Evolutionary conservation across 2,888 invertebrate genomes (phyloP).

Genomic region (Troides helena): DNA sequence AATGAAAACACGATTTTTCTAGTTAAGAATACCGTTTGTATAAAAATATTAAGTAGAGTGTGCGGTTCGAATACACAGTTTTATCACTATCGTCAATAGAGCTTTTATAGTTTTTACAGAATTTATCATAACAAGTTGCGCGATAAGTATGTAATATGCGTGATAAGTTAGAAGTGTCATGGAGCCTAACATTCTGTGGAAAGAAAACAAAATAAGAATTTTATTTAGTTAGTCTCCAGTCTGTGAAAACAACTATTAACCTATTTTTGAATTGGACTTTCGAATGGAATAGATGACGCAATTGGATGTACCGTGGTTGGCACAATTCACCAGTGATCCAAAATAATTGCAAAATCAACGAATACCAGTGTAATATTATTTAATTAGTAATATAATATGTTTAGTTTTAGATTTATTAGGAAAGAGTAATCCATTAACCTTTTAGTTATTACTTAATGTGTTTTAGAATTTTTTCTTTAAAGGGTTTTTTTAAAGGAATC

Average conservation of each 20-base stretch:
- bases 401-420: background rate
- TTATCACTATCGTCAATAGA: too few relatives aligned
- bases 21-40: too few relatives aligned
- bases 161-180: slow-evolving; percentile 23
- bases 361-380: slow-evolving; percentile 7
- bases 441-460: too few relatives aligned
- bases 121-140: background rate
- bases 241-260: slow-evolving; percentile 65
- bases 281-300: slow-evolving; percentile 63
- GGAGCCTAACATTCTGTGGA: slow-evolving; percentile 29
- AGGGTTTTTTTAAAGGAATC: too few relatives aligned
- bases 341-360: slow-evolving; percentile 25
- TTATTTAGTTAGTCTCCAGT: slow-evolving; percentile 54
- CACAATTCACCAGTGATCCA: slow-evolving; percentile 45
- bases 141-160: background rate
- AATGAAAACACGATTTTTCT: too few relatives aligned
- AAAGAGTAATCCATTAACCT: too few relatives aligned
- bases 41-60: too few relatives aligned
- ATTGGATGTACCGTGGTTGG: slow-evolving; percentile 54
- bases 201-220: slow-evolving; percentile 48
- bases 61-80: too few relatives aligned
- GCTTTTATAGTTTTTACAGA: background rate
- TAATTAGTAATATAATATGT: slow-evolving; percentile 14
- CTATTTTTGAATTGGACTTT: slow-evolving; percentile 72
- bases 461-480: too few relatives aligned